Percentiles rank a stretch among this genome's conserved stretches.
Conservation (phyloP, 2,888 invertebrate genomes). For the Ectobius pallidus region DNA sequence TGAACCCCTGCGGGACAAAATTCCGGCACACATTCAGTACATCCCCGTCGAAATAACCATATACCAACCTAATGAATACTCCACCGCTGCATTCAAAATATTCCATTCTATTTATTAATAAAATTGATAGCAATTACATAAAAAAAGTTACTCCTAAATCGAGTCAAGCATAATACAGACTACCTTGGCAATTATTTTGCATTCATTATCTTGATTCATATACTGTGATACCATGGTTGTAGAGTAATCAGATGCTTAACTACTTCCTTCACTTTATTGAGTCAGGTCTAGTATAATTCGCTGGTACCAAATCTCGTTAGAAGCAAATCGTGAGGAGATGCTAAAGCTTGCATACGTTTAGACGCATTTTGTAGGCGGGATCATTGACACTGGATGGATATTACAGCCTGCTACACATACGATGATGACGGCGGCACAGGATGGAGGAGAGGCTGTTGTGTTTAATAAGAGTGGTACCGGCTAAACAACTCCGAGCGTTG, state of each 20-base stretch:
- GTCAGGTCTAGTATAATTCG: neutral
- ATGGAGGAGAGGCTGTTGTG: neutral
- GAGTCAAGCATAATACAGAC: too few species aligned
- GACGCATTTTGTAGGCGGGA: neutral
- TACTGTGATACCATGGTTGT: too few species aligned
- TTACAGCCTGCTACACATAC: constrained; percentile 2
- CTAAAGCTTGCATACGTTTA: neutral
- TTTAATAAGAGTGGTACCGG: neutral
- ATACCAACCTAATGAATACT: too few species aligned
- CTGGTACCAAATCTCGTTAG: neutral
- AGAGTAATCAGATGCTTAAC: neutral
- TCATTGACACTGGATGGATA: constrained; percentile 4
- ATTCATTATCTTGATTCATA: too few species aligned
- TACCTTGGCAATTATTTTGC: too few species aligned
- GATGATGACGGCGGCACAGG: neutral
- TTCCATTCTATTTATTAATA: too few species aligned
- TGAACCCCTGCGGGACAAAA: too few species aligned
- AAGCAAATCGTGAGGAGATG: neutral
- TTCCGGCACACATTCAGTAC: too few species aligned
- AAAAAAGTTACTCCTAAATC: too few species aligned
- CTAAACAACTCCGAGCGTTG: neutral
- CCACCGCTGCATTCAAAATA: too few species aligned
- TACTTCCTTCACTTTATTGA: neutral
- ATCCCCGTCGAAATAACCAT: too few species aligned
- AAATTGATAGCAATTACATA: too few species aligned